A percentile compares a stretch with the other conserved stretches of the same genome.
phyloP scores from a whole-genome alignment of 2,888 invertebrate species.

The Apantesis nais region DNA sequence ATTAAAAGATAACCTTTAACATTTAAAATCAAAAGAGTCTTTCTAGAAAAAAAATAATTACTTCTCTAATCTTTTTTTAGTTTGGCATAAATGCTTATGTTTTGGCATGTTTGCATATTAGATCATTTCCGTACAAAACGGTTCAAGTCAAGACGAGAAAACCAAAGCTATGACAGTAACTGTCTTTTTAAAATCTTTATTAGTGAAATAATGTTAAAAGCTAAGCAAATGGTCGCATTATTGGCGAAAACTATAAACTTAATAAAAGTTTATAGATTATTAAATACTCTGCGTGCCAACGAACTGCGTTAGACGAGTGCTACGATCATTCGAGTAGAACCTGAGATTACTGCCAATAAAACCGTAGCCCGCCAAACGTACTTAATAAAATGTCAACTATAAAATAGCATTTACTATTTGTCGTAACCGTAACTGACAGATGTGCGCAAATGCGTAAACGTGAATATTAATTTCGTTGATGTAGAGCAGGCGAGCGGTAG shows the following conservation, averaged over 20 bases:
- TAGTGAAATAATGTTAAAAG: not conserved
- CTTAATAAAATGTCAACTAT: slow-evolving; percentile 23
- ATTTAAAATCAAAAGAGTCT: too few relatives aligned
- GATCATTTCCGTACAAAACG: too few relatives aligned
- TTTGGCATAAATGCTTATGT: not conserved
- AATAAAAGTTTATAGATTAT: slow-evolving; percentile 60
- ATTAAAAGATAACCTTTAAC: too few relatives aligned
- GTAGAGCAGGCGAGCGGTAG: slow-evolving; percentile 7
- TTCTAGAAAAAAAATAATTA: too few relatives aligned
- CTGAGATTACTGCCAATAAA: slow-evolving; percentile 46
- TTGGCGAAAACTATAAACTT: slow-evolving; percentile 43
- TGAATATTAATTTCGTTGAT: slow-evolving; percentile 26
- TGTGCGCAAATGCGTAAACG: slow-evolving; percentile 13
- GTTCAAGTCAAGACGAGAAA: too few relatives aligned
- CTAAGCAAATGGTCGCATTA: not conserved
- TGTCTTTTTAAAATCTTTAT: not conserved
- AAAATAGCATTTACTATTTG: slow-evolving; percentile 14
- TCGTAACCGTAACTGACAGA: slow-evolving; percentile 13
- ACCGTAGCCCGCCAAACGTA: slow-evolving; percentile 27
- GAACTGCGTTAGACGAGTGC: slow-evolving; percentile 55
- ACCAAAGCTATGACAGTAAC: too few relatives aligned
- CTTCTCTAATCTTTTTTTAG: not conserved
- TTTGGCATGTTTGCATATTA: not conserved
- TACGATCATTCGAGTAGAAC: slow-evolving; percentile 35
- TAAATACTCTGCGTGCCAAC: slow-evolving; percentile 58